Percentiles rank a stretch among this genome's conserved stretches.
Conservation (phyloP, 2,113 vertebrate genomes). For the Macroglossus sobrinus region DNA sequence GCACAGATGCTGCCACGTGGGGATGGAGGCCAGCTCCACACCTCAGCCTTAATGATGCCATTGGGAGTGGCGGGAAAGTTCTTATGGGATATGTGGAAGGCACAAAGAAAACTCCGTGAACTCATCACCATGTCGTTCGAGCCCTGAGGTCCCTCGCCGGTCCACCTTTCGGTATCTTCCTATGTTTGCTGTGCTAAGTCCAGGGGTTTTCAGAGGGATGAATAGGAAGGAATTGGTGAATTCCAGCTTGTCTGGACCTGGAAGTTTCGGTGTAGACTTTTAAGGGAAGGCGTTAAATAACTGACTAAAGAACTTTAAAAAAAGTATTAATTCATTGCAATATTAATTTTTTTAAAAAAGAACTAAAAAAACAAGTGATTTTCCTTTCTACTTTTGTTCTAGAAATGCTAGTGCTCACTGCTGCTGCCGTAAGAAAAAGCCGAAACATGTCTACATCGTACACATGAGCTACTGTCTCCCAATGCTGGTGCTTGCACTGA, state of each 20-base stretch:
- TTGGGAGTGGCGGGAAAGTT: not conserved
- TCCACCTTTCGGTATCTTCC: not conserved
- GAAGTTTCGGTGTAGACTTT: not conserved
- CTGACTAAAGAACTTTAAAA: too few relatives aligned
- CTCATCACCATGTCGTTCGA: not conserved
- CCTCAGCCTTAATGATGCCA: not conserved
- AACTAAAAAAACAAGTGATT: too few relatives aligned
- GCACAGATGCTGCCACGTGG: accelerated
- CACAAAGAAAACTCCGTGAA: not conserved
- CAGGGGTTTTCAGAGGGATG: not conserved
- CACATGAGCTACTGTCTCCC: not conserved
- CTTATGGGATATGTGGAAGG: not conserved
- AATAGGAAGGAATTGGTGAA: not conserved
- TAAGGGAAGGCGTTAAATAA: not conserved
- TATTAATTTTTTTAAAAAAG: too few relatives aligned
- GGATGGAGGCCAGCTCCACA: not conserved
- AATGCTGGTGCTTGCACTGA: too few relatives aligned
- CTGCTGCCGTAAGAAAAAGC: not conserved
- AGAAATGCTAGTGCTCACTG: not conserved
- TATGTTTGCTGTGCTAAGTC: not conserved
- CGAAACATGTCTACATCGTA: not conserved
- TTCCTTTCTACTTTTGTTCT: too few relatives aligned
- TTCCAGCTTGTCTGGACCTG: not conserved
- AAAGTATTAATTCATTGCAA: too few relatives aligned
- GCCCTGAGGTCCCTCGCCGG: not conserved